Conservation (phyloP, 2,888 invertebrate genomes). For the Aspidiotus destructor region DNA sequence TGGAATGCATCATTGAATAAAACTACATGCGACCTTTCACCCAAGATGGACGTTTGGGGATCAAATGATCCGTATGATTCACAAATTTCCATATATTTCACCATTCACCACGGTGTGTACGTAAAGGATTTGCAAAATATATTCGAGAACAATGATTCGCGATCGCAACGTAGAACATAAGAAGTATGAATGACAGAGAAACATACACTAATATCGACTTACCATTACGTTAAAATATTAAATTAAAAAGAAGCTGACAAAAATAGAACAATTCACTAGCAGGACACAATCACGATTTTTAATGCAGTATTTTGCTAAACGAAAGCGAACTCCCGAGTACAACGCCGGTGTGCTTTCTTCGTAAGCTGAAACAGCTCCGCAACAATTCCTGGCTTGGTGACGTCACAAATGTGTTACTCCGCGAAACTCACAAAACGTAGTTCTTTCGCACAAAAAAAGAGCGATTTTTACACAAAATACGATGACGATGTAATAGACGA, state of each 20-base stretch:
- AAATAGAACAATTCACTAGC: slow-evolving; percentile 23
- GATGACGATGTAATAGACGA: too few relatives aligned
- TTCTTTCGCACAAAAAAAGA: not conserved
- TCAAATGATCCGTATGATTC: too few relatives aligned
- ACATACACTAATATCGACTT: not conserved
- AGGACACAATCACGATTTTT: slow-evolving; percentile 8
- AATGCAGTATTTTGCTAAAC: slow-evolving; percentile 10
- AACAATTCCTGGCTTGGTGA: slow-evolving; percentile 28
- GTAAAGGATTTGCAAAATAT: too few relatives aligned
- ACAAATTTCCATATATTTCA: too few relatives aligned
- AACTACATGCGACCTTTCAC: too few relatives aligned
- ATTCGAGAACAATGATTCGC: too few relatives aligned
- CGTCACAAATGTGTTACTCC: slow-evolving; percentile 31
- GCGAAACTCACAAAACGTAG: slow-evolving; percentile 18
- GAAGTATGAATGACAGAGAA: not conserved
- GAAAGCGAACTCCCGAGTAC: slow-evolving; percentile 22
- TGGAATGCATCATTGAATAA: too few relatives aligned
- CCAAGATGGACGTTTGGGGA: too few relatives aligned
- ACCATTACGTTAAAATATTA: not conserved
- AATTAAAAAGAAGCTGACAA: not conserved
- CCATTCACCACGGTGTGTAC: too few relatives aligned
- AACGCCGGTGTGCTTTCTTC: slow-evolving; percentile 31
- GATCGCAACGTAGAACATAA: not conserved
- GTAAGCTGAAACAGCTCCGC: slow-evolving; percentile 28
- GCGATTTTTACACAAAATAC: too few relatives aligned